phyloP scores from a whole-genome alignment of 2,888 invertebrate genomes.

The Exocentrus adspersus region DNA sequence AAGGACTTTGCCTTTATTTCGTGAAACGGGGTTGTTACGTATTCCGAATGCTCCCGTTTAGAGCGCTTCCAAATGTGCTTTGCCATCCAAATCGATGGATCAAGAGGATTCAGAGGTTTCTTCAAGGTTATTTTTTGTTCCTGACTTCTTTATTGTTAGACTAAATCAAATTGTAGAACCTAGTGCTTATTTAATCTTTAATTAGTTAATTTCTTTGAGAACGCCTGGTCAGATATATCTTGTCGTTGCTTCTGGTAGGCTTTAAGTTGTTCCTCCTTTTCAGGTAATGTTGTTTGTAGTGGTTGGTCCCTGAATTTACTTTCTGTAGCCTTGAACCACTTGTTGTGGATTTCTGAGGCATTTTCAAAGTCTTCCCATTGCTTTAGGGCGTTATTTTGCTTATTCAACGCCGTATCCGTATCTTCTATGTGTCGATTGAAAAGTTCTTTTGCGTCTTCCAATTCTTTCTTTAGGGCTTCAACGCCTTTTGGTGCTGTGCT shows the following conservation, averaged over 20 bases:
- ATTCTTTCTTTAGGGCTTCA: slow-evolving; percentile 76
- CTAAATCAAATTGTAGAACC: slow-evolving; percentile 77
- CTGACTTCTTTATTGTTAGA: slow-evolving; percentile 87
- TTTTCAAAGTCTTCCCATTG: slow-evolving; percentile 91
- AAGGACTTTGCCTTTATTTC: background rate
- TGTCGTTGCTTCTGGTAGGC: slow-evolving; percentile 79
- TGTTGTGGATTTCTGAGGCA: slow-evolving; percentile 80
- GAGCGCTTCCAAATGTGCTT: no score
- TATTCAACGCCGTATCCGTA: slow-evolving; percentile 66
- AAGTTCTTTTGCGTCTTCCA: slow-evolving; percentile 74
- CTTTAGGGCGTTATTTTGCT: slow-evolving; percentile 77
- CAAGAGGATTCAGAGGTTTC: slow-evolving; percentile 81
- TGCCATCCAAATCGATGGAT: no score
- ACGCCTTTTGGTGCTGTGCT: slow-evolving; percentile 86
- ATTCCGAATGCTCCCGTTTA: no score
- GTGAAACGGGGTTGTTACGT: no score
- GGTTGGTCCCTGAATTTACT: slow-evolving; percentile 87
- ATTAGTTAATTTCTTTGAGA: slow-evolving; percentile 87
- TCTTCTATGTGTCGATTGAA: slow-evolving; percentile 75
- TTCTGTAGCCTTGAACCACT: slow-evolving; percentile 89
- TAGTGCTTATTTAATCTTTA: slow-evolving; percentile 87
- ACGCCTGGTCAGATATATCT: slow-evolving; percentile 79
- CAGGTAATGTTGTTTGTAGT: slow-evolving; percentile 80
- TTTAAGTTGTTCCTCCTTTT: slow-evolving; percentile 81
- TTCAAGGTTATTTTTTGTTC: slow-evolving; percentile 77